A percentile compares a stretch with the other conserved stretches of the same genome.
These are phyloP conservation scores for Spisula solida DNA, from an alignment of 2,888 invertebrate species.

Conservation along the genomic window DNA sequence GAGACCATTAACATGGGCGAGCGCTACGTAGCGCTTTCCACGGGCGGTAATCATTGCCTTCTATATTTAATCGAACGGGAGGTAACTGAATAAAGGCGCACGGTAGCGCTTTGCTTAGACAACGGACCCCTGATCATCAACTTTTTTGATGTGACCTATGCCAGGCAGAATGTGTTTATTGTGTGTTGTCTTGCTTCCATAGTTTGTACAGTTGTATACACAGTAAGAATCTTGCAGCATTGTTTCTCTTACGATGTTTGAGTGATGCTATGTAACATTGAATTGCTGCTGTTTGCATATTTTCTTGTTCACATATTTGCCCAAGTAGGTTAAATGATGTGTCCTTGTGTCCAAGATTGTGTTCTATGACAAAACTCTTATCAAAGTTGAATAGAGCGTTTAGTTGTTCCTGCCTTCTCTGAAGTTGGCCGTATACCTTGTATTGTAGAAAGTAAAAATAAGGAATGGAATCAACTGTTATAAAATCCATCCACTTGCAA, in stretches of 20 bases:
- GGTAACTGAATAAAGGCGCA: no score
- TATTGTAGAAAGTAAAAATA: slow-evolving; percentile 18
- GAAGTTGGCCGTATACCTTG: not conserved
- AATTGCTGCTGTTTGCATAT: not conserved
- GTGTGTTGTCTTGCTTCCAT: not conserved
- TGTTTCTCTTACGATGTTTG: not conserved
- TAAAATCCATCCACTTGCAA: not conserved
- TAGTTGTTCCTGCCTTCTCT: not conserved
- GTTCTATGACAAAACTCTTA: no score
- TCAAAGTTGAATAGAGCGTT: not conserved
- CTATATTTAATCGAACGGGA: no score
- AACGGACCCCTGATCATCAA: no score
- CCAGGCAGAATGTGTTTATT: not conserved
- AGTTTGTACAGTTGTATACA: no score
- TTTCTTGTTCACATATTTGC: slow-evolving; percentile 23
- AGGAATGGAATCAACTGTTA: not conserved
- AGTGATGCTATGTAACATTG: not conserved
- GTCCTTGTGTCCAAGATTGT: not conserved
- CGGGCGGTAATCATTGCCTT: no score
- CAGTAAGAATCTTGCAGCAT: slow-evolving; percentile 6
- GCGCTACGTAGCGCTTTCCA: no score
- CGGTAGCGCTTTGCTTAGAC: no score
- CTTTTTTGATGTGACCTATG: no score
- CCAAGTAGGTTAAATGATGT: slow-evolving; percentile 12
- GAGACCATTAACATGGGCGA: no score